Evolutionary conservation across 2,888 invertebrate species (phyloP), one percentile per base, ranked within the genome.

Genomic region (Melieria crassipennis): DNA sequence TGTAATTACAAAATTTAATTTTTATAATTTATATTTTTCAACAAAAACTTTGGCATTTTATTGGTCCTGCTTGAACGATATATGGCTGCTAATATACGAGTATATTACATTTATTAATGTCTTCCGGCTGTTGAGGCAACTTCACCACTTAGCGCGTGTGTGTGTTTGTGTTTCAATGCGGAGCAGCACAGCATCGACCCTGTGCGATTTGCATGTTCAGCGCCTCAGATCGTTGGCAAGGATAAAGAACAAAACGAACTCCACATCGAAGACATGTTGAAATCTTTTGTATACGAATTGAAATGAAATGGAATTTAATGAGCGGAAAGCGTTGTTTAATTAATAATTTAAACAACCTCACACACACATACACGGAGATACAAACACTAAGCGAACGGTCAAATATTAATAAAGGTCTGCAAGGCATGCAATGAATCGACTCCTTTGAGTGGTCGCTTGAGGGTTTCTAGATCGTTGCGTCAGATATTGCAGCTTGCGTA

Each of bases 401-500:
- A 67, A 67, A 60, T 67, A 60, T 67, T 61, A 67, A 67, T 67
- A 67, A 60, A 67, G 50, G 60, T 50, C 13, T 50, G 60, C 30
- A 30, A 50, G 52, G 50, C 52, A 30, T 52, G 57, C 57, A 58
- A 11, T 45, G 30, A 30, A 13, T 58, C 57, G 30, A n/a, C 57
- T 13, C 5, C 30, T 43, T 57, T 10, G 11, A 65, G 30, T 30
- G 16, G 30, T 11, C 66, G 58, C 58, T 5, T 11, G 6, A 10
- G n/a, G 30, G 11, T 30, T 10, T 58, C 43, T 13, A 60, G 67
- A 67, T 67, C 50, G 60, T 47, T 13, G 30, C n/a, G 43, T 42
- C 46, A 61, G 69, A 69, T 69, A 69, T 62, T 56, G 63, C 62
- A 63, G 69, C 56, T 69, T 69, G 70, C 70, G 70, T 70, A 70